These are phyloP conservation scores for Notamacropus eugenii DNA, from an alignment of 2,797 vertebrate species.

Conservation along the genomic window DNA sequence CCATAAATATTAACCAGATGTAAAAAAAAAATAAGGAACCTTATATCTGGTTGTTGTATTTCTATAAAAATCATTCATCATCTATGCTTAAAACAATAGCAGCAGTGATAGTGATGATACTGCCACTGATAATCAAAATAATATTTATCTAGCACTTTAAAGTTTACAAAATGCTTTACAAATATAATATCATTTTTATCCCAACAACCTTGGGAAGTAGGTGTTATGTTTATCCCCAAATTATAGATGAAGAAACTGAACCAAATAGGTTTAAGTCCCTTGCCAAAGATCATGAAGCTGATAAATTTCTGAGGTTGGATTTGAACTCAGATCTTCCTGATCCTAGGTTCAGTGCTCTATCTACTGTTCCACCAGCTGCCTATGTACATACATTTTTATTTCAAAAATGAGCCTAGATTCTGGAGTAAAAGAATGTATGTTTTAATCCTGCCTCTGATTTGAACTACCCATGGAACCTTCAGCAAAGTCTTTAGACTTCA, in stretches of 20 bases:
- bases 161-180: neutral
- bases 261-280: neutral
- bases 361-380: neutral
- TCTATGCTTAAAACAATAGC: neutral
- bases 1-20: neutral
- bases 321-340: neutral
- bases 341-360: neutral
- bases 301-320: neutral
- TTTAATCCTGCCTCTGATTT: neutral
- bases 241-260: neutral
- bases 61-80: neutral
- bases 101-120: neutral
- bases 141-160: no score
- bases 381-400: neutral
- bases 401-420: neutral
- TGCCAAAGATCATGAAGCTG: neutral
- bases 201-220: neutral
- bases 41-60: neutral
- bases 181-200: neutral
- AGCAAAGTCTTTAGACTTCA: neutral
- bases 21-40: neutral
- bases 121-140: neutral
- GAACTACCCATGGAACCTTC: neutral
- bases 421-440: neutral
- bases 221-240: neutral